phyloP scores from a whole-genome alignment of 2,888 invertebrate genomes.

The Polymixis flavicincta region DNA sequence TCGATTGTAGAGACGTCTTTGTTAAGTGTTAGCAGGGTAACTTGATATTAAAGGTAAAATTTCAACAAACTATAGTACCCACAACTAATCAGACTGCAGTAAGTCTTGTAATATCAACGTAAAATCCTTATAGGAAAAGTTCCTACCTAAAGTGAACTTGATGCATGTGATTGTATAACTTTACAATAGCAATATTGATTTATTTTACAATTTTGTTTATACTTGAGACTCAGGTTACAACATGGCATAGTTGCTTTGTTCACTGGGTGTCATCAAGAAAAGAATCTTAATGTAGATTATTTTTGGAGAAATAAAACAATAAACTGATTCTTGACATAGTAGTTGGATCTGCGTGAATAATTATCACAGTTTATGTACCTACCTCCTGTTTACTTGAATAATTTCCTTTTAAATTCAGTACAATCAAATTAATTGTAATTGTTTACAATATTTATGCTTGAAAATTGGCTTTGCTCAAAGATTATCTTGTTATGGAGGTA shows the following conservation, averaged over 20 bases:
- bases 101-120: neutral
- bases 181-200: constrained; percentile 43
- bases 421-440: neutral
- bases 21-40: neutral
- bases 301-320: neutral
- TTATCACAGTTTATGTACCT: neutral
- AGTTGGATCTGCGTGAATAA: neutral
- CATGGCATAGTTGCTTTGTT: constrained; percentile 25
- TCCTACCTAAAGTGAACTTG: constrained; percentile 14
- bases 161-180: constrained; percentile 39
- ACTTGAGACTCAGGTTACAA: constrained; percentile 8
- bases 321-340: neutral
- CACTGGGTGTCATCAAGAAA: neutral
- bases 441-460: neutral
- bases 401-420: neutral
- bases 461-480: neutral
- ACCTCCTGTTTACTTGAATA: neutral
- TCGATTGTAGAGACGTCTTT: neutral
- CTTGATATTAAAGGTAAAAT: constrained; percentile 2
- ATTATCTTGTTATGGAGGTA: constrained; percentile 5
- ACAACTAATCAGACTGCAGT: constrained; percentile 22
- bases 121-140: constrained; percentile 10
- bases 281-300: neutral
- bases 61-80: constrained; percentile 4
- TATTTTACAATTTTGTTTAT: constrained; percentile 35